A percentile compares a stretch with the other conserved stretches of the same genome.
Conservation (phyloP, 64 coral and sea anemone genomes). For the Catalaphyllia jardinei region DNA sequence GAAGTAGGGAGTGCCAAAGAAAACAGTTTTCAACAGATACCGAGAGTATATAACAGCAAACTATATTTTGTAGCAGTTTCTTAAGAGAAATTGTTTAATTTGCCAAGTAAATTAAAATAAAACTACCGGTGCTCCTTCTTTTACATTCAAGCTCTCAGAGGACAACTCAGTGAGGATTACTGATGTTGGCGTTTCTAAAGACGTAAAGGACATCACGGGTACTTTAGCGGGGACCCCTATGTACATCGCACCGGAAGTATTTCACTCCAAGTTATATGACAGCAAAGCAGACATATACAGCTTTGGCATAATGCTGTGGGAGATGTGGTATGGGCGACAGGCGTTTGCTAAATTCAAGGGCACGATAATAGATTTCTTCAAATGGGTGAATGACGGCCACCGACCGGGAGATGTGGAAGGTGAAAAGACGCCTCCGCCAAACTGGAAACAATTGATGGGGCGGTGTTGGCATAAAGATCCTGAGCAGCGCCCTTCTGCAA, state of each 20-base stretch:
- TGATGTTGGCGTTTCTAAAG: neutral
- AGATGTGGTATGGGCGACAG: slow-evolving; percentile 55
- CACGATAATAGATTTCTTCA: neutral
- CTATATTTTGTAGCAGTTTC: too few species aligned
- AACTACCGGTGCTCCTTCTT: too few species aligned
- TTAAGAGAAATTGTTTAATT: too few species aligned
- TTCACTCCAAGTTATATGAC: neutral
- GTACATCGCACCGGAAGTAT: slow-evolving; percentile 32
- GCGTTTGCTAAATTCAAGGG: neutral
- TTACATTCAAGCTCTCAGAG: neutral
- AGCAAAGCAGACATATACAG: slow-evolving; percentile 45
- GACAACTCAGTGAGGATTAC: neutral
- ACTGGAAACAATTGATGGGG: neutral
- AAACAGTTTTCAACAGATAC: too few species aligned
- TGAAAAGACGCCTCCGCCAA: neutral
- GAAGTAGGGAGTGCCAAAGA: too few species aligned
- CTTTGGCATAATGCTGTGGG: slow-evolving; percentile 43
- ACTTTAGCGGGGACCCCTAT: slow-evolving; percentile 4
- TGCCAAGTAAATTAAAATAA: too few species aligned
- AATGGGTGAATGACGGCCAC: neutral
- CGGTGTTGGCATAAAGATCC: slow-evolving; percentile 1
- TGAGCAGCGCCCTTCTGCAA: neutral
- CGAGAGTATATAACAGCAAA: too few species aligned
- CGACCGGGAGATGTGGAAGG: neutral
- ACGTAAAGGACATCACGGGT: slow-evolving; percentile 11